These are phyloP conservation scores for Labia minor DNA, from an alignment of 2,888 invertebrate species.

Conservation along the genomic window DNA sequence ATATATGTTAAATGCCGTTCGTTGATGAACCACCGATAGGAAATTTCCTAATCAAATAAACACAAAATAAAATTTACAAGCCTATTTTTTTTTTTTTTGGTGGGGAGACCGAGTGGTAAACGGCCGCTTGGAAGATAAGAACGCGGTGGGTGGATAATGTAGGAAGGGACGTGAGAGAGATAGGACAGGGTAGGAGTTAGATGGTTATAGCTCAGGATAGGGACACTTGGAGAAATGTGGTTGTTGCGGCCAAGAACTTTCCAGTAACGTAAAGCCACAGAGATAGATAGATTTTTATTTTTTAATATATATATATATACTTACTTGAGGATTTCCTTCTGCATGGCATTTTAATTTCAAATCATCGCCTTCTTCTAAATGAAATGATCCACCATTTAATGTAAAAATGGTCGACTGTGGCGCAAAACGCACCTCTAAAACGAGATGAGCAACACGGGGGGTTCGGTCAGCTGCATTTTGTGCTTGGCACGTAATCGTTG, in stretches of 20 bases:
- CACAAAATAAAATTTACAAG: background rate
- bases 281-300: no score
- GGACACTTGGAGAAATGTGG: no score
- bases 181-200: no score
- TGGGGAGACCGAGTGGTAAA: no score
- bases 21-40: constrained; percentile 64
- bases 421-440: constrained; percentile 80
- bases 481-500: constrained; percentile 83
- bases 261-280: no score
- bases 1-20: constrained; percentile 69
- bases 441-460: constrained; percentile 67
- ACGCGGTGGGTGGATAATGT: no score
- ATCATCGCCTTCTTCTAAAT: constrained; percentile 69
- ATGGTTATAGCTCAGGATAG: no score
- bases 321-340: constrained; percentile 69
- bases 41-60: constrained; percentile 22
- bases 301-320: no score
- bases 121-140: no score
- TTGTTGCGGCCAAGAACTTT: no score
- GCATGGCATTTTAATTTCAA: constrained; percentile 79
- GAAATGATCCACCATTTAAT: constrained; percentile 37
- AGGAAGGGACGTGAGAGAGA: no score
- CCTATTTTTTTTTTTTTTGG: background rate
- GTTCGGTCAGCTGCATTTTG: constrained; percentile 84
- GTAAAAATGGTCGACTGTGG: constrained; percentile 73